Conservation (phyloP, 35 echinoderm and acorn worm species). For the Ophioderma brevispina region DNA sequence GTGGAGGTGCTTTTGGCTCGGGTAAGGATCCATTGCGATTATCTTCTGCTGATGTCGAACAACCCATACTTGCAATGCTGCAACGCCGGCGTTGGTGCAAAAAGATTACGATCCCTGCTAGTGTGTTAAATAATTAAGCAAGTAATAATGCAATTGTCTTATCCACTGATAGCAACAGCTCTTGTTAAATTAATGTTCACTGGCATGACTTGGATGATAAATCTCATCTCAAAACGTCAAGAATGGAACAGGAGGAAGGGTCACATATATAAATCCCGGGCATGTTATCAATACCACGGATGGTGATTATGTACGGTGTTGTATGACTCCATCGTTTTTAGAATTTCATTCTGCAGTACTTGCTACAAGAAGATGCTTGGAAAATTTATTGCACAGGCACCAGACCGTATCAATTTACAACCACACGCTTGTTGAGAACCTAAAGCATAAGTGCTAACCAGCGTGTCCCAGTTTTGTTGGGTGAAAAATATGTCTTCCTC, state of each 20-base stretch:
- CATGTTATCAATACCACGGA: too few relatives aligned
- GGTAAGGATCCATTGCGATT: constrained; percentile 7
- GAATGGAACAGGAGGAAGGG: background rate
- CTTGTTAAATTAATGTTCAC: background rate
- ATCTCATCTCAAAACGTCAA: background rate
- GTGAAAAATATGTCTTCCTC: too few relatives aligned
- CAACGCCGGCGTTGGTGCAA: background rate
- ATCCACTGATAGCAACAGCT: background rate
- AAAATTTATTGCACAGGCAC: background rate
- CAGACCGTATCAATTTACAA: background rate
- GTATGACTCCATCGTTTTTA: background rate
- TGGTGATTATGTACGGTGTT: too few relatives aligned
- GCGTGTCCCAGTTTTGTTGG: too few relatives aligned
- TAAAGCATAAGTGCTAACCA: background rate
- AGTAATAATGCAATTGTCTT: background rate
- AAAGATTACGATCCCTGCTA: too few relatives aligned
- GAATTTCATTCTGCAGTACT: background rate
- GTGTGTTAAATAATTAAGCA: background rate
- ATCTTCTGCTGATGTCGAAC: background rate
- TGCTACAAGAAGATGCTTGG: background rate
- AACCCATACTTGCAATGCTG: background rate
- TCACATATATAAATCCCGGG: too few relatives aligned
- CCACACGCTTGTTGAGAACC: background rate
- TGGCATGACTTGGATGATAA: background rate
- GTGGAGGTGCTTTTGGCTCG: constrained; percentile 67